Evolutionary conservation across 2,797 vertebrate species (phyloP).

Genomic region (Adelosebastes latens): DNA sequence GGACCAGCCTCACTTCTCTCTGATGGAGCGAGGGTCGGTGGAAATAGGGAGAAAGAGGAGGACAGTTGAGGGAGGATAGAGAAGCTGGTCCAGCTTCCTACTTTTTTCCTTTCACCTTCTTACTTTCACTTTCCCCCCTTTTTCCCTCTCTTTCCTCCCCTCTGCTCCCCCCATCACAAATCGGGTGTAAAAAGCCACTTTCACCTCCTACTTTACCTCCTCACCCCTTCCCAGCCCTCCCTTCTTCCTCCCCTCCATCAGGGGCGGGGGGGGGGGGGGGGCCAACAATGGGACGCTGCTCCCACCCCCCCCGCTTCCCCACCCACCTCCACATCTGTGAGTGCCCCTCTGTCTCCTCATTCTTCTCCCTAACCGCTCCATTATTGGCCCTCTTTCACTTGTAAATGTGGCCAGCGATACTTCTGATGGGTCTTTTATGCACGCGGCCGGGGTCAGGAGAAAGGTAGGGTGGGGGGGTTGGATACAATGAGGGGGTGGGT

Average conservation of each 20-base stretch:
- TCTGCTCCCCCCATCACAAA: slow-evolving; percentile 51
- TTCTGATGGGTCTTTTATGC: slow-evolving; percentile 85
- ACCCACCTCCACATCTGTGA: slow-evolving; percentile 83
- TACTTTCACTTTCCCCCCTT: neutral
- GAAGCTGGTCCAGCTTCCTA: neutral
- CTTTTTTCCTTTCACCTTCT: neutral
- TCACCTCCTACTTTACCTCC: slow-evolving; percentile 43
- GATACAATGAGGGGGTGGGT: slow-evolving; percentile 54
- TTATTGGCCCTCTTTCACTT: slow-evolving; percentile 85
- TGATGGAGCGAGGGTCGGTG: too few relatives aligned
- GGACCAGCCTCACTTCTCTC: slow-evolving; percentile 22
- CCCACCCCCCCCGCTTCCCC: slow-evolving; percentile 40
- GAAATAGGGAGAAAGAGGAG: too few relatives aligned
- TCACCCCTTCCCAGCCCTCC: slow-evolving; percentile 33
- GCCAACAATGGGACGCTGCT: slow-evolving; percentile 75
- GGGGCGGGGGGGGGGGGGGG: slow-evolving; percentile 6
- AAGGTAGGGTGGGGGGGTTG: slow-evolving; percentile 57
- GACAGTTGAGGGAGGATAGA: neutral
- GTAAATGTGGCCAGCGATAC: slow-evolving; percentile 85
- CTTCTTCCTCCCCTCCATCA: slow-evolving; percentile 43
- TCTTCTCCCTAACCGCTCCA: slow-evolving; percentile 85
- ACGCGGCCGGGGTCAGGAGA: slow-evolving; percentile 73
- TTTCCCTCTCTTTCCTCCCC: slow-evolving; percentile 10
- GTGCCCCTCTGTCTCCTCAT: slow-evolving; percentile 82
- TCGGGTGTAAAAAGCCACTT: slow-evolving; percentile 67